Evolutionary conservation across 2,888 invertebrate genomes (phyloP).

Genomic region (Drosophila cracens): DNA sequence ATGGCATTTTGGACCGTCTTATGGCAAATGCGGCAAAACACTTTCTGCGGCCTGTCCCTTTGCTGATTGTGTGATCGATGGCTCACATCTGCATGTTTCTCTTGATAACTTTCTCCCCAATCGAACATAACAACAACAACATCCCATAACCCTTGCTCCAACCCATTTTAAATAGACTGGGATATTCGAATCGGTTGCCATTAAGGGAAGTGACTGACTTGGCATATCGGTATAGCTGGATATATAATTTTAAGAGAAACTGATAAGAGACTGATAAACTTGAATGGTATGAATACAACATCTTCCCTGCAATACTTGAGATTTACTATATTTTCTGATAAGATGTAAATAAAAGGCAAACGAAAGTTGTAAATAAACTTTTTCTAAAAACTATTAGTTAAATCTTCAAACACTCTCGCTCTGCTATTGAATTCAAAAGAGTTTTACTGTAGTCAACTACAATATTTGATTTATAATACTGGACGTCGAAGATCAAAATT

Average conservation of each 20-base stretch:
- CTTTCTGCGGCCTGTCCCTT: constrained; percentile 55
- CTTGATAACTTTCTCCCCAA: constrained; percentile 65
- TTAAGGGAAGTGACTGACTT: background rate
- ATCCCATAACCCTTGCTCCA: constrained; percentile 24
- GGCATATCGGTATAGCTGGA: background rate
- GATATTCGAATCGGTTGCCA: background rate
- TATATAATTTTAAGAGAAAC: background rate
- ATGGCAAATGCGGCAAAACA: constrained; percentile 48
- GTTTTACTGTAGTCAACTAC: background rate
- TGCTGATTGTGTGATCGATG: constrained; percentile 73
- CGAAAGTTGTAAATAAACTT: background rate
- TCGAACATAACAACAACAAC: constrained; percentile 20
- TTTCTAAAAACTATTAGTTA: background rate
- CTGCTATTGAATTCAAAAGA: background rate
- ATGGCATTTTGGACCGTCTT: constrained; percentile 60
- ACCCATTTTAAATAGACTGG: constrained; percentile 10
- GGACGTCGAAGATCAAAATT: background rate
- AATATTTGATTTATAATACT: constrained; percentile 6
- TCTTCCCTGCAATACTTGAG: background rate
- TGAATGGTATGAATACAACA: background rate
- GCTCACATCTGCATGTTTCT: constrained; percentile 47
- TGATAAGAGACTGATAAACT: background rate
- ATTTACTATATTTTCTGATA: background rate
- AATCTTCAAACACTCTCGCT: background rate
- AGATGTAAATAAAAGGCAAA: background rate